A percentile compares a stretch with the other conserved stretches of the same genome.
Conservation (phyloP, 2,113 vertebrate species). For the Lophochroa leadbeateri region DNA sequence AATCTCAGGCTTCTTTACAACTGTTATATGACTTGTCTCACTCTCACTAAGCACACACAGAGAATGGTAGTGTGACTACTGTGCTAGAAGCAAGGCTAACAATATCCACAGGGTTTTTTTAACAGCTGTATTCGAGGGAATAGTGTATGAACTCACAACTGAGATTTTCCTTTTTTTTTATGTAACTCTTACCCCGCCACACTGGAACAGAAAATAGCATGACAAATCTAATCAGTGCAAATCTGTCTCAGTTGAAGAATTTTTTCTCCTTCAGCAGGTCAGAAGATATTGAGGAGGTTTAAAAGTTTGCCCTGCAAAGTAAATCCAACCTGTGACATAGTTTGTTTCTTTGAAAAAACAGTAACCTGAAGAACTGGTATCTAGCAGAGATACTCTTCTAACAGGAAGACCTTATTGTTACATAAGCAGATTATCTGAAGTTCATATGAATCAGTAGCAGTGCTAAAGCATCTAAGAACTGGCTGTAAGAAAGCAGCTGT, state of each 20-base stretch:
- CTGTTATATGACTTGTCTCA: not conserved
- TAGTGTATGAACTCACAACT: not conserved
- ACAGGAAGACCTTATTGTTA: not conserved
- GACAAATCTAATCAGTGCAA: not conserved
- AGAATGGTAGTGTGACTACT: conserved; percentile 1
- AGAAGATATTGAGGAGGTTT: not conserved
- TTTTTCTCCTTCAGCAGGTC: not conserved
- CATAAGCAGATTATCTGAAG: not conserved
- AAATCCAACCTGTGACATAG: not conserved
- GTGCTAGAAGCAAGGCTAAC: not conserved
- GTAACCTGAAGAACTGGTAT: not conserved
- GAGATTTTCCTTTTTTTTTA: conserved; percentile 11
- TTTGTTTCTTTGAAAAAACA: not conserved
- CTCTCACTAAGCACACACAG: conserved; percentile 1
- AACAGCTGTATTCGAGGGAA: not conserved
- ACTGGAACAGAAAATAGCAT: not conserved
- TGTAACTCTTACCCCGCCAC: conserved; percentile 4
- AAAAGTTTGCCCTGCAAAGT: not conserved
- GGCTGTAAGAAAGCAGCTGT: not conserved
- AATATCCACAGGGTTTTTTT: conserved; percentile 14
- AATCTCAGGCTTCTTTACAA: not conserved
- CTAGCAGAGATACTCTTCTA: not conserved
- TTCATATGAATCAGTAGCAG: not conserved
- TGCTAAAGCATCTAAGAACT: not conserved
- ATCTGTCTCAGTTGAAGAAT: not conserved